Conservation (phyloP, 2,797 vertebrate genomes). For the Channa striata region DNA sequence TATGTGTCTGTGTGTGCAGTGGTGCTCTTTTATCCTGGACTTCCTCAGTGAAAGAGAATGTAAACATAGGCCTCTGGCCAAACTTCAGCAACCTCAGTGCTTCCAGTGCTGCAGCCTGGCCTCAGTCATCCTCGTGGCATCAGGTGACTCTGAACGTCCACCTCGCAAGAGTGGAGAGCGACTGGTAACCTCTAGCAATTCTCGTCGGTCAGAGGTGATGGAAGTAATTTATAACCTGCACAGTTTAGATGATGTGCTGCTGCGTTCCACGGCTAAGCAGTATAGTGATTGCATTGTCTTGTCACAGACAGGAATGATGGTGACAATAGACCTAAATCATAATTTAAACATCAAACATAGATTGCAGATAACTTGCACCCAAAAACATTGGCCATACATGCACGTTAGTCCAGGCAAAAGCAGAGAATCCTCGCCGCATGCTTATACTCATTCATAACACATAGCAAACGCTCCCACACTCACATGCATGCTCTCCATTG, state of each 20-base stretch:
- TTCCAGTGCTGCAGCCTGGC: conserved; percentile 42
- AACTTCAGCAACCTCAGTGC: conserved; percentile 66
- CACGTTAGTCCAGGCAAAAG: conserved; percentile 34
- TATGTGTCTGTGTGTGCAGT: conserved; percentile 70
- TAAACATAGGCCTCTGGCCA: conserved; percentile 93
- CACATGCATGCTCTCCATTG: conserved; percentile 52
- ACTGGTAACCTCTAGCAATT: conserved; percentile 2
- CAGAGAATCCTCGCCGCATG: conserved; percentile 68
- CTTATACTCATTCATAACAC: conserved; percentile 46
- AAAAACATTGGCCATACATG: conserved; percentile 28
- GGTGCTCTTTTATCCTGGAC: conserved; percentile 90
- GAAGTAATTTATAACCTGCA: neutral
- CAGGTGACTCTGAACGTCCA: conserved; percentile 45
- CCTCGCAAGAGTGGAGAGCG: conserved; percentile 1
- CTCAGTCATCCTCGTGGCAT: conserved; percentile 52
- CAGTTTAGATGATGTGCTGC: neutral
- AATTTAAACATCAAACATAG: conserved; percentile 37
- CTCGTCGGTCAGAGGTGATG: neutral
- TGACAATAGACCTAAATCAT: conserved; percentile 6
- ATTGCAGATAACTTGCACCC: conserved; percentile 42
- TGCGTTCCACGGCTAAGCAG: neutral
- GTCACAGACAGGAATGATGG: neutral
- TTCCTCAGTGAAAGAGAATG: conserved; percentile 93
- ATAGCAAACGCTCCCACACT: conserved; percentile 44
- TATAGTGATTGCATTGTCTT: neutral